Conservation (phyloP, 2,888 invertebrate species). For the Petrolisthes manimaculis region DNA sequence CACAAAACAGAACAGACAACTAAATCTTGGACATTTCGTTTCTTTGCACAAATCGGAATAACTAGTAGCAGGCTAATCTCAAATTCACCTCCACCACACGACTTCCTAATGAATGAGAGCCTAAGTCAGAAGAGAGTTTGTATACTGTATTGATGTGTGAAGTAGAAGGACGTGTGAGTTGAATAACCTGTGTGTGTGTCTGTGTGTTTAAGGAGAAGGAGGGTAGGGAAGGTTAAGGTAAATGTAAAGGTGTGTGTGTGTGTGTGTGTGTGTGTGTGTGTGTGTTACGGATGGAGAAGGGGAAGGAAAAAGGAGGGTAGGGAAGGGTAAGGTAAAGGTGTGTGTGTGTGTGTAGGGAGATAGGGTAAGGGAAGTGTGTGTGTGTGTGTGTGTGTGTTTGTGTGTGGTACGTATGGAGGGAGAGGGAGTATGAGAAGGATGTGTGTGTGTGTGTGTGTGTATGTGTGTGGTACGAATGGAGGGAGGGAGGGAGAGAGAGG, state of each 20-base stretch:
- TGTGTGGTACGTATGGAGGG: background rate
- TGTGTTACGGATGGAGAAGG: background rate
- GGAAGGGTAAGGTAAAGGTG: too few relatives aligned
- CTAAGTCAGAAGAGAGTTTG: too few relatives aligned
- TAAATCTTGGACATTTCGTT: too few relatives aligned
- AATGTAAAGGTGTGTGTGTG: background rate
- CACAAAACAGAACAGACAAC: too few relatives aligned
- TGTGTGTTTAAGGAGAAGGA: background rate
- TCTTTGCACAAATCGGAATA: too few relatives aligned
- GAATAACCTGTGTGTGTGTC: too few relatives aligned
- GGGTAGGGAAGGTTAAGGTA: background rate
- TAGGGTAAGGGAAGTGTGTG: background rate
- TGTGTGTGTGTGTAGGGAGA: background rate
- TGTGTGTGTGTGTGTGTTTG: background rate
- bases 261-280: background rate
- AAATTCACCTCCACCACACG: too few relatives aligned
- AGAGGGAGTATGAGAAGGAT: background rate
- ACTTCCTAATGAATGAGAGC: too few relatives aligned
- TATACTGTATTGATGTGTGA: too few relatives aligned
- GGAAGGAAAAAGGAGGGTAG: too few relatives aligned
- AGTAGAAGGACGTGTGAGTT: too few relatives aligned
- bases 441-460: background rate
- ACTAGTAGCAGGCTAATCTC: too few relatives aligned
- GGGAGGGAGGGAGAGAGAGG: constrained; percentile 16
- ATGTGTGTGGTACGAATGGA: background rate